Conservation (phyloP, 2,888 invertebrate species). For the Melinaea marsaeus region DNA sequence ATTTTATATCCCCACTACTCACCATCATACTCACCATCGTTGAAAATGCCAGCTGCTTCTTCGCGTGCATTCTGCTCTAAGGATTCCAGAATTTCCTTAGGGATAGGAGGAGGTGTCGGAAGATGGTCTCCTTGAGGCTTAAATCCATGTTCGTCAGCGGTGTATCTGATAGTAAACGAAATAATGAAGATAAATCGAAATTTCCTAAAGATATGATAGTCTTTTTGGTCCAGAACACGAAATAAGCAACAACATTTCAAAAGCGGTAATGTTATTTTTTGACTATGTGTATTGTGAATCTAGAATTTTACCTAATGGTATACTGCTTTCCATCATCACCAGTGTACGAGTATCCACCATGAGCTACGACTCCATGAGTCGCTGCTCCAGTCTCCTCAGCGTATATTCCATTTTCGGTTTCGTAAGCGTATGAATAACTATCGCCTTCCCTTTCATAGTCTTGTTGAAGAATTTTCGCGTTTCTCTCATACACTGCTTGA, state of each 20-base stretch:
- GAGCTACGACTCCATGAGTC: constrained; percentile 64
- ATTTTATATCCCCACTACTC: too few relatives aligned
- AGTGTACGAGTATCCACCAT: constrained; percentile 65
- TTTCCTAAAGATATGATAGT: too few relatives aligned
- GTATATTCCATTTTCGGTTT: constrained; percentile 67
- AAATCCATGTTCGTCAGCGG: constrained; percentile 69
- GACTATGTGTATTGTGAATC: too few relatives aligned
- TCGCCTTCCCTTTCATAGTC: constrained; percentile 63
- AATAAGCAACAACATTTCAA: too few relatives aligned
- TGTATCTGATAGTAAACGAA: constrained; percentile 47
- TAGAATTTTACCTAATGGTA: constrained; percentile 51
- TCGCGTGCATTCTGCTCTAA: constrained; percentile 68
- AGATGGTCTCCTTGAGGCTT: constrained; percentile 65
- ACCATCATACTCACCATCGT: constrained; percentile 53
- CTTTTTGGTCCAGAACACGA: too few relatives aligned
- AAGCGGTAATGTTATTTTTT: too few relatives aligned
- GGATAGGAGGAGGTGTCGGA: constrained; percentile 66
- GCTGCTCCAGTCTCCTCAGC: constrained; percentile 68
- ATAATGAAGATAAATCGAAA: not conserved
- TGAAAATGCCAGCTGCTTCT: constrained; percentile 67
- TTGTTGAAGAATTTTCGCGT: constrained; percentile 63
- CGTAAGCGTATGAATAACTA: constrained; percentile 59
- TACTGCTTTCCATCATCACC: constrained; percentile 70
- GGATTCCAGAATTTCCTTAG: constrained; percentile 63
- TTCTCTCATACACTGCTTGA: constrained; percentile 61